These are phyloP conservation scores for Clamator glandarius DNA, from an alignment of 2,797 vertebrate genomes.

Conservation along the genomic window DNA sequence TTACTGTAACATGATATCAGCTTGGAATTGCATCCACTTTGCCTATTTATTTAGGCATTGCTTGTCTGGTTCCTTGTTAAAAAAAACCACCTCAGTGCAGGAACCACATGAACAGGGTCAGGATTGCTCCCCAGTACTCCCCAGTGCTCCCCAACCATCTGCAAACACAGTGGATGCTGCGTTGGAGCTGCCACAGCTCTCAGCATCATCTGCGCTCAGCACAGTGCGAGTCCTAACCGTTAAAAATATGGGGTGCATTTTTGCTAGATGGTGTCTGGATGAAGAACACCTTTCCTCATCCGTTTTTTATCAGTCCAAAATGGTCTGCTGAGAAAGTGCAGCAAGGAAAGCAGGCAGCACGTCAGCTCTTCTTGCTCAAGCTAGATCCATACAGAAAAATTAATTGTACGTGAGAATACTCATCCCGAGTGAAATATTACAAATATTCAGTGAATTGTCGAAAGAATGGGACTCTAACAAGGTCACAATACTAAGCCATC, in stretches of 20 bases:
- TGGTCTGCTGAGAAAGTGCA: background rate
- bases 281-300: background rate
- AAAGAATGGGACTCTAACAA: conserved; percentile 34
- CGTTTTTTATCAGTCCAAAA: background rate
- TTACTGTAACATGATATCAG: conserved; percentile 49
- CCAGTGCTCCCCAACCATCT: background rate
- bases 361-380: background rate
- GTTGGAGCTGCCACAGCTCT: background rate
- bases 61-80: background rate
- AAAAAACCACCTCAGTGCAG: background rate
- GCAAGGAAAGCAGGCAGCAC: background rate
- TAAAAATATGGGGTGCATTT: background rate
- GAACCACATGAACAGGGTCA: background rate
- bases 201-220: background rate
- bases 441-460: background rate
- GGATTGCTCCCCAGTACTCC: background rate
- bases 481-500: background rate
- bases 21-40: conserved; percentile 27
- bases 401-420: background rate
- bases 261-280: background rate
- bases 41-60: background rate
- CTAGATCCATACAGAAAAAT: background rate
- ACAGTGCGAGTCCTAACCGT: background rate
- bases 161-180: background rate
- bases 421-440: background rate